Evolutionary conservation across 2,113 vertebrate genomes (phyloP).

Genomic region (Nestor notabilis): DNA sequence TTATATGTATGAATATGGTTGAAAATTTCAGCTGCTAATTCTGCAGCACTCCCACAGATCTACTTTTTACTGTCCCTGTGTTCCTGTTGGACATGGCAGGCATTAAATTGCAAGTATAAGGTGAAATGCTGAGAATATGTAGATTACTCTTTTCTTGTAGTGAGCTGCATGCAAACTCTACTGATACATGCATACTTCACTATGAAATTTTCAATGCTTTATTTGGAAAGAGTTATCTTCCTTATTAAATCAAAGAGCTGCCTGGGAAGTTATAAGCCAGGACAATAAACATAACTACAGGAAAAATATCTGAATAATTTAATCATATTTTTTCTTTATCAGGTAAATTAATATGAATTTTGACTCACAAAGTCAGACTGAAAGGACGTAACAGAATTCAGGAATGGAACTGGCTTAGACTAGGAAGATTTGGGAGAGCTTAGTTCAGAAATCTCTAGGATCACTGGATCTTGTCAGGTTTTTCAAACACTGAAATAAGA

Average conservation of each 20-base stretch:
- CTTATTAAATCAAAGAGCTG: not conserved
- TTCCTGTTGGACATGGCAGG: not conserved
- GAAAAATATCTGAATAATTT: not conserved
- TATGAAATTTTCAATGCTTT: not conserved
- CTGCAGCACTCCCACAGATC: accelerated
- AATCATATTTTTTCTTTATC: not conserved
- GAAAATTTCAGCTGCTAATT: not conserved
- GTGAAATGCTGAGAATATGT: not conserved
- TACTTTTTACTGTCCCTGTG: not conserved
- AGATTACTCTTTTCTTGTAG: not conserved
- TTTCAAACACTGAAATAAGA: not conserved
- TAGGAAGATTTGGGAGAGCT: not conserved
- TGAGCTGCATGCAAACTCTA: not conserved
- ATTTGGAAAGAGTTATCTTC: not conserved
- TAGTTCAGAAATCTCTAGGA: not conserved
- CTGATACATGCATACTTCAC: not conserved
- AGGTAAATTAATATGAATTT: not conserved
- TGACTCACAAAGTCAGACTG: not conserved
- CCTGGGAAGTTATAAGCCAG: not conserved
- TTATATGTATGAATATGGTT: not conserved
- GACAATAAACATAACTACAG: not conserved
- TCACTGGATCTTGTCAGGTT: not conserved
- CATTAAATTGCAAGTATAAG: not conserved
- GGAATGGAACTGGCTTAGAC: not conserved
- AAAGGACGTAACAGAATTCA: not conserved